A percentile compares a stretch with the other conserved stretches of the same genome.
Evolutionary conservation across 92 coral and sea anemone species (phyloP).

Genomic region (Palythoa heliodiscus): DNA sequence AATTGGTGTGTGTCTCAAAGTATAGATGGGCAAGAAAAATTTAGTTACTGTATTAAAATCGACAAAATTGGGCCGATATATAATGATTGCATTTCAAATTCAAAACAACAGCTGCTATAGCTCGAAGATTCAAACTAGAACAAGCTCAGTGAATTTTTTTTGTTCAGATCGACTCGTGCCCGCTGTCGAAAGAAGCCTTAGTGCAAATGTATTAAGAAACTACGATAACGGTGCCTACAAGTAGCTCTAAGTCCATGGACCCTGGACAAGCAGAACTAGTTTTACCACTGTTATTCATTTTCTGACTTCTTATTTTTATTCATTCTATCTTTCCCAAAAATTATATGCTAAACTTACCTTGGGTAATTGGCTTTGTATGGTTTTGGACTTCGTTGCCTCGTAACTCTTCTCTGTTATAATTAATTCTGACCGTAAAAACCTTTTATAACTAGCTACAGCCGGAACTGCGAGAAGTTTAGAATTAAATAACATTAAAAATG

Average conservation of each 20-base stretch:
- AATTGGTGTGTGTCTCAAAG: too few species aligned
- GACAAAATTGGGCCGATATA: neutral
- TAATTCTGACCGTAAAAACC: neutral
- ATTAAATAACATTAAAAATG: constrained; percentile 35
- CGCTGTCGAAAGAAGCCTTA: neutral
- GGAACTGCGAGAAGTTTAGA: constrained; percentile 17
- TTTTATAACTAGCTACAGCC: constrained; percentile 34
- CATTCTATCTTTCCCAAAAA: neutral
- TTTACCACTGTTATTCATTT: neutral
- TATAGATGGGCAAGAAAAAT: neutral
- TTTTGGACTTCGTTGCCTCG: neutral
- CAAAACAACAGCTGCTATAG: neutral
- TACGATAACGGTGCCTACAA: neutral
- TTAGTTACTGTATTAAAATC: neutral
- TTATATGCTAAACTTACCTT: neutral
- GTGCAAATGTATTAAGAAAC: neutral
- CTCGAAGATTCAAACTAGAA: neutral
- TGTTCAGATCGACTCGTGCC: neutral
- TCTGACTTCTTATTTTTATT: neutral
- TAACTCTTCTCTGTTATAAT: neutral
- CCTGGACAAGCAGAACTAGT: neutral
- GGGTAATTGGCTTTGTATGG: neutral
- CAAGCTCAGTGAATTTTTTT: neutral
- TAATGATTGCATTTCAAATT: neutral
- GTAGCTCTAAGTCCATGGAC: neutral